Conservation (phyloP, 2,113 vertebrate genomes). For the Zootoca vivipara region DNA sequence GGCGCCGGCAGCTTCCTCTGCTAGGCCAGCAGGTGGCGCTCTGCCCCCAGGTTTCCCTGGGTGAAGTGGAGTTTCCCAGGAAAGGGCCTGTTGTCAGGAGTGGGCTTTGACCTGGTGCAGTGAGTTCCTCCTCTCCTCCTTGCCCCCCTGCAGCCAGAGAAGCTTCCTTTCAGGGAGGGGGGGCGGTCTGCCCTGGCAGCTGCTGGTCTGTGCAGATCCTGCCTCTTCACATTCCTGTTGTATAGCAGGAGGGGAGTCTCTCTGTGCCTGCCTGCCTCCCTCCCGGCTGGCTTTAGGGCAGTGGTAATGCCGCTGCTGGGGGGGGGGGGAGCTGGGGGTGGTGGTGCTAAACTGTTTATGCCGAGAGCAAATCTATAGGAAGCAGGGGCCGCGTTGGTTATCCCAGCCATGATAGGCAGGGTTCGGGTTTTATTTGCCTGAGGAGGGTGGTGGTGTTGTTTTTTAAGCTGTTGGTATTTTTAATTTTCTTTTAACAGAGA, state of each 20-base stretch:
- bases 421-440: constrained; percentile 12
- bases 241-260: not conserved
- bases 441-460: not conserved
- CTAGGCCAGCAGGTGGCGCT: not conserved
- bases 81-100: not conserved
- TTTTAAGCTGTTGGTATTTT: constrained; percentile 40
- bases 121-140: not conserved
- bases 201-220: not conserved
- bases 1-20: too few relatives aligned
- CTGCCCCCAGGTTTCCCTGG: not conserved
- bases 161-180: not conserved
- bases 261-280: not conserved
- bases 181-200: not conserved
- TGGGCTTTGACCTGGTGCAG: not conserved
- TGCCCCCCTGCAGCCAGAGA: not conserved
- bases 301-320: not conserved
- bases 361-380: not conserved
- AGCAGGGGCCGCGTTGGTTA: fast-evolving
- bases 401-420: not conserved
- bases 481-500: constrained; percentile 14
- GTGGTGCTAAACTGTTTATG: fast-evolving
- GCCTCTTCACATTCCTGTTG: fast-evolving
- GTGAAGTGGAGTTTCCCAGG: too few relatives aligned
- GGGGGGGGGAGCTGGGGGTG: not conserved
- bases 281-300: not conserved